Evolutionary conservation across 2,797 vertebrate genomes (phyloP).

Genomic region (Neosilurus hyrtlii): DNA sequence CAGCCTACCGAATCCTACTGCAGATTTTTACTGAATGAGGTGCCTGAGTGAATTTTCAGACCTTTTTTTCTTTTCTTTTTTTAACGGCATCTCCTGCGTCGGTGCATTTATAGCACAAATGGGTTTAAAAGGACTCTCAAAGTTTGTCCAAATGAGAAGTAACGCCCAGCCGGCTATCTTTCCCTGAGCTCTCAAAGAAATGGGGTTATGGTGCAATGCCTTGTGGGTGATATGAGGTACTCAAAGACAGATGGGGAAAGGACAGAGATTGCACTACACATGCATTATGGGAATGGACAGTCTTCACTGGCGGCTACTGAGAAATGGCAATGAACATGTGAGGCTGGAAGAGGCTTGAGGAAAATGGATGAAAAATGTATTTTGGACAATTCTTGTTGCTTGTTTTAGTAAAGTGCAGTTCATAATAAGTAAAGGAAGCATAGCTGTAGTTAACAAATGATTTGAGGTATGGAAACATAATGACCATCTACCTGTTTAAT

Average conservation of each 20-base stretch:
- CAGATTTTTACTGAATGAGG: background rate
- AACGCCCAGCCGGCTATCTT: background rate
- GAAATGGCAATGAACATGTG: constrained; percentile 27
- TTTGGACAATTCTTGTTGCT: background rate
- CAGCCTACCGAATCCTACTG: background rate
- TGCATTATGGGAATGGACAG: constrained; percentile 29
- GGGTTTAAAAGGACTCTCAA: constrained; percentile 9
- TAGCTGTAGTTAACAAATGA: background rate
- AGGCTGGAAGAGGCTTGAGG: constrained; percentile 22
- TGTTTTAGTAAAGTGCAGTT: background rate
- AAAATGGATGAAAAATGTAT: constrained; percentile 1
- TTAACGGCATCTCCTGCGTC: background rate
- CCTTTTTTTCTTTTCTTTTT: no score
- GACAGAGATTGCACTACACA: constrained; percentile 30
- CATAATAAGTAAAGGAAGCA: background rate
- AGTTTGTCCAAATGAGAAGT: constrained; percentile 20
- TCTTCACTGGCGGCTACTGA: constrained; percentile 27
- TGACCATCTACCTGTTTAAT: background rate
- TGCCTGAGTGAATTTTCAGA: background rate
- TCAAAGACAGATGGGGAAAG: constrained; percentile 33
- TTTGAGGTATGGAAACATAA: background rate
- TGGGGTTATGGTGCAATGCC: background rate
- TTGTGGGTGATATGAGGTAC: constrained; percentile 35
- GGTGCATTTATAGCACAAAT: constrained; percentile 34
- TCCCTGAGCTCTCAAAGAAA: background rate